Percentiles rank a stretch among this genome's conserved stretches.
Evolutionary conservation across 2,113 vertebrate species (phyloP).

Genomic region (Macquaria australasica): DNA sequence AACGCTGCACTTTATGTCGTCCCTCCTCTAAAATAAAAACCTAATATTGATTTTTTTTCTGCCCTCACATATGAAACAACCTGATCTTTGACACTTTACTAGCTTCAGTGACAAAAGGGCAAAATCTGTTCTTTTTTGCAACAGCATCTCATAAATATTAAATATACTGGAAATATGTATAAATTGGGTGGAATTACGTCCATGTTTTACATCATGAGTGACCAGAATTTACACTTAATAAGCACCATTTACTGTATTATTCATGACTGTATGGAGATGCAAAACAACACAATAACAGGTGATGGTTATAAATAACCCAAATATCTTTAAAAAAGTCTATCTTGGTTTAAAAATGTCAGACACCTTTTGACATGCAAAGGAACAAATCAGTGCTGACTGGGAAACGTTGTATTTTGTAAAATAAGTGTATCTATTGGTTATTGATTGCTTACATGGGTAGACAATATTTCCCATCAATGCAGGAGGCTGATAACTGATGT

Average conservation of each 20-base stretch:
- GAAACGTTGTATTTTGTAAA: background rate
- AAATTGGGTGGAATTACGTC: background rate
- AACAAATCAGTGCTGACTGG: background rate
- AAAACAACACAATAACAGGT: background rate
- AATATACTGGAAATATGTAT: background rate
- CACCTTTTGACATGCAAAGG: background rate
- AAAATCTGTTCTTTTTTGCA: background rate
- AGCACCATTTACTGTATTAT: background rate
- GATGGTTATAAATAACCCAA: background rate
- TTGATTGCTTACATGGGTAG: background rate
- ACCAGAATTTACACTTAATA: background rate
- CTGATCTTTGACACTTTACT: background rate
- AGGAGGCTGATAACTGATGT: background rate
- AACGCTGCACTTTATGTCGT: conserved; percentile 26
- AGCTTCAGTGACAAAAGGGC: background rate
- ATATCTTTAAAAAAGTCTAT: background rate
- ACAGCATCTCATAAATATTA: background rate
- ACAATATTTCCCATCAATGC: background rate
- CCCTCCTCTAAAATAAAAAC: conserved; percentile 1
- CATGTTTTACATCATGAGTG: background rate
- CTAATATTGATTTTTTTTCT: background rate
- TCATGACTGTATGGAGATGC: background rate
- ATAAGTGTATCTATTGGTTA: background rate
- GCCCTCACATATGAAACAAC: background rate
- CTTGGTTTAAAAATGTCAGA: no score